Conservation (phyloP, 2,888 invertebrate genomes). For the Agrenia bidenticulata region DNA sequence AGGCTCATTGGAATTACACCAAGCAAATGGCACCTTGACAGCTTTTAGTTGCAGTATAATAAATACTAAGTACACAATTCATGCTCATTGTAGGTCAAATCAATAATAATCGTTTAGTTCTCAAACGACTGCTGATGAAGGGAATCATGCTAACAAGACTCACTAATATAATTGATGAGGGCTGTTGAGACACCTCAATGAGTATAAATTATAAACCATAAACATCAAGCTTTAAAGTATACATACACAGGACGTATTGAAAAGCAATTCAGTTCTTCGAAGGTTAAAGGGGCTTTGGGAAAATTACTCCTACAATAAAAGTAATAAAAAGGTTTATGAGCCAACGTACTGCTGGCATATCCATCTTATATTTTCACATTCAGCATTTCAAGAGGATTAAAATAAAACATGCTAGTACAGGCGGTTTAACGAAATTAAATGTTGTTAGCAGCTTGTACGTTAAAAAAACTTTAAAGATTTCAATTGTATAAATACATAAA, state of each 20-base stretch:
- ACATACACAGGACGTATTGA: not conserved
- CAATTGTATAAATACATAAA: too few species aligned
- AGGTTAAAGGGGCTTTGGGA: not conserved
- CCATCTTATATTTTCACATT: not conserved
- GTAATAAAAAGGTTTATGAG: constrained; percentile 20
- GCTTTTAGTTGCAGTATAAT: not conserved
- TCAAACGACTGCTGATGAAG: constrained; percentile 11
- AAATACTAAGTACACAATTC: not conserved
- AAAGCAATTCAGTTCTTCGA: constrained; percentile 8
- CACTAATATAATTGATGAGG: constrained; percentile 10
- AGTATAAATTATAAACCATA: constrained; percentile 13
- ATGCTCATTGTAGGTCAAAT: constrained; percentile 17
- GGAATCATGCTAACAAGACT: constrained; percentile 9
- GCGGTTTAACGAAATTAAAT: too few species aligned
- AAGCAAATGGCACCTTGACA: constrained; percentile 7
- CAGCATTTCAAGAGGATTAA: too few species aligned
- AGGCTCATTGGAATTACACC: not conserved
- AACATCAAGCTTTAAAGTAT: not conserved
- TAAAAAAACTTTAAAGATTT: too few species aligned
- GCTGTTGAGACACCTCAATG: constrained; percentile 11
- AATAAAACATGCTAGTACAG: too few species aligned
- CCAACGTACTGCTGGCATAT: constrained; percentile 8
- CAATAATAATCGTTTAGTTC: constrained; percentile 13
- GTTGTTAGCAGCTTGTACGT: too few species aligned
- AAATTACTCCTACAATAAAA: constrained; percentile 8